Percentiles rank a stretch among this genome's conserved stretches.
phyloP scores from a whole-genome alignment of 2,113 vertebrate genomes.

The Propithecus coquereli region DNA sequence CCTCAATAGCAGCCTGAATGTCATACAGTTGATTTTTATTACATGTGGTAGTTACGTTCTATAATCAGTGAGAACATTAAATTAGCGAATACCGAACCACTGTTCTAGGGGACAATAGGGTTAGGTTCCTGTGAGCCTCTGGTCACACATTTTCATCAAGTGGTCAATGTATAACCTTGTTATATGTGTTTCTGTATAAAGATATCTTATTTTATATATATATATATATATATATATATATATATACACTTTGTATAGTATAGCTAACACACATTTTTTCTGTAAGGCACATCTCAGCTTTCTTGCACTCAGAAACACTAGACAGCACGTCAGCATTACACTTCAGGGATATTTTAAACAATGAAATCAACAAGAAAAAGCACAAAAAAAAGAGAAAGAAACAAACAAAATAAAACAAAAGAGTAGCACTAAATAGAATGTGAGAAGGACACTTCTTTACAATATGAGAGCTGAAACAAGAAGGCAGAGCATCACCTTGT shows the following conservation, averaged over 20 bases:
- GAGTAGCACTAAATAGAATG: not conserved
- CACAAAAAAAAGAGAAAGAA: not conserved
- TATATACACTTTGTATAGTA: too few species aligned
- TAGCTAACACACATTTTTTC: not conserved
- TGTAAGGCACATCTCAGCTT: not conserved
- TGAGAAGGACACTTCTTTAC: not conserved
- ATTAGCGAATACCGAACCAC: not conserved
- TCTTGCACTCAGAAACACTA: not conserved
- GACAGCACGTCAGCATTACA: accelerated
- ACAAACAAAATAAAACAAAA: not conserved
- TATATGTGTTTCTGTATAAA: not conserved
- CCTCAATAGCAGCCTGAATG: not conserved
- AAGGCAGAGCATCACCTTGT: accelerated
- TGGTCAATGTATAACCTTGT: not conserved
- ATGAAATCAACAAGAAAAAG: not conserved
- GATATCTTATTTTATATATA: not conserved
- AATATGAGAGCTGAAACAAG: not conserved
- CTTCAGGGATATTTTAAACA: not conserved
- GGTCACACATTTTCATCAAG: not conserved
- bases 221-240: not conserved
- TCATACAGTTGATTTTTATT: not conserved
- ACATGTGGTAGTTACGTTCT: not conserved
- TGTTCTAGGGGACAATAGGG: not conserved
- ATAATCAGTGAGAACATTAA: not conserved
- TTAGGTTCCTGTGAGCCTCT: not conserved